Percentiles rank a stretch among this genome's conserved stretches.
Conservation (phyloP, 2,797 vertebrate species). For the Iguana delicatissima region DNA sequence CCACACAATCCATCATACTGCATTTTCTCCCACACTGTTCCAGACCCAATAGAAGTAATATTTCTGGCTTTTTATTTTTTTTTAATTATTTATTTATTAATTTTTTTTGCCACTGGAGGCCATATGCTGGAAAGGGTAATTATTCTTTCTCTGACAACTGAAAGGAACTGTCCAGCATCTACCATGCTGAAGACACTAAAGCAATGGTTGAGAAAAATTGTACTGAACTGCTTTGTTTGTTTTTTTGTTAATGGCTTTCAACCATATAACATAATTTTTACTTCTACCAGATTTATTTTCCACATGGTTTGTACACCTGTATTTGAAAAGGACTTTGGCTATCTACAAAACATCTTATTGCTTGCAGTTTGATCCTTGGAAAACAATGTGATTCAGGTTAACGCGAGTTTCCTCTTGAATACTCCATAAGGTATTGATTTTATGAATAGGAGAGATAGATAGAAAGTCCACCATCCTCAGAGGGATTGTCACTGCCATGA, state of each 20-base stretch:
- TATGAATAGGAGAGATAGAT: constrained; percentile 28
- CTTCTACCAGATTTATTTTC: neutral
- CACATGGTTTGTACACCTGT: neutral
- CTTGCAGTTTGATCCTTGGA: constrained; percentile 36
- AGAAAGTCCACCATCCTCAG: constrained; percentile 33
- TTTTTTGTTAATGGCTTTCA: constrained; percentile 1
- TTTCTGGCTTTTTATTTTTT: neutral
- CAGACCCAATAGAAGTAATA: constrained; percentile 36
- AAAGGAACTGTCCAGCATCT: constrained; percentile 72
- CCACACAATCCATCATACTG: neutral
- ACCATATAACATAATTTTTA: constrained; percentile 22
- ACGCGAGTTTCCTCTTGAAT: constrained; percentile 29
- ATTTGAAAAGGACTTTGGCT: constrained; percentile 9
- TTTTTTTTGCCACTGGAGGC: constrained; percentile 22
- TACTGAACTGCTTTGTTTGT: neutral
- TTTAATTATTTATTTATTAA: no score
- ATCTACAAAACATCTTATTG: constrained; percentile 2
- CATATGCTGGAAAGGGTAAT: neutral
- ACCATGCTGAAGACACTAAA: constrained; percentile 52
- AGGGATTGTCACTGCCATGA: neutral
- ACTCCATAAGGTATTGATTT: constrained; percentile 34
- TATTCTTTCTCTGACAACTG: neutral
- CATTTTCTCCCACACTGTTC: constrained; percentile 11
- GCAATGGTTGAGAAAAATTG: neutral
- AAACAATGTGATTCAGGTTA: constrained; percentile 31